These are phyloP conservation scores for Eutrigla gurnardus DNA, from an alignment of 2,797 vertebrate species.

Conservation along the genomic window DNA sequence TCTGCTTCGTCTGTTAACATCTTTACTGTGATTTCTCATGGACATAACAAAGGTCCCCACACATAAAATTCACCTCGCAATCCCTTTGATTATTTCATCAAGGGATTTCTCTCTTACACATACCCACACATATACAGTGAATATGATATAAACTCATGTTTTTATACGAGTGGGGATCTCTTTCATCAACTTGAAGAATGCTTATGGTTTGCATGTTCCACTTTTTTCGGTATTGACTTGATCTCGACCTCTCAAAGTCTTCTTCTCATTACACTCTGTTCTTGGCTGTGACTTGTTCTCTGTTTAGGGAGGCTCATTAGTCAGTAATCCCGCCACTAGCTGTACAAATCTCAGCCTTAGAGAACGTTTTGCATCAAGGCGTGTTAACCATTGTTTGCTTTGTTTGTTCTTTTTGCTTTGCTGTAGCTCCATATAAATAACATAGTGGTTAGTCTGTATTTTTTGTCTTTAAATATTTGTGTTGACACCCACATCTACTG, in stretches of 20 bases:
- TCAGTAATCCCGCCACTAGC: constrained; percentile 55
- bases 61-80: neutral
- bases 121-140: neutral
- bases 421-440: neutral
- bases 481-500: neutral
- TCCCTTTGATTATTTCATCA: neutral
- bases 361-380: constrained; percentile 8
- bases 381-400: constrained; percentile 7
- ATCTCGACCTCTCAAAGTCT: no score
- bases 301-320: constrained; percentile 11
- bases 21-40: no score
- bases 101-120: neutral
- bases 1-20: no score
- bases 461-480: neutral
- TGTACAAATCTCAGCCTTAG: constrained; percentile 12
- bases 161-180: no score
- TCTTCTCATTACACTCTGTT: no score
- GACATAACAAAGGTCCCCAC: neutral
- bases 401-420: neutral
- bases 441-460: neutral
- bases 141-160: no score
- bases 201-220: neutral
- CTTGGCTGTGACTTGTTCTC: no score
- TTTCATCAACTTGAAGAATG: neutral
- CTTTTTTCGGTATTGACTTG: no score